phyloP scores from a whole-genome alignment of 2,888 invertebrate genomes.

The Pandemis heparana region DNA sequence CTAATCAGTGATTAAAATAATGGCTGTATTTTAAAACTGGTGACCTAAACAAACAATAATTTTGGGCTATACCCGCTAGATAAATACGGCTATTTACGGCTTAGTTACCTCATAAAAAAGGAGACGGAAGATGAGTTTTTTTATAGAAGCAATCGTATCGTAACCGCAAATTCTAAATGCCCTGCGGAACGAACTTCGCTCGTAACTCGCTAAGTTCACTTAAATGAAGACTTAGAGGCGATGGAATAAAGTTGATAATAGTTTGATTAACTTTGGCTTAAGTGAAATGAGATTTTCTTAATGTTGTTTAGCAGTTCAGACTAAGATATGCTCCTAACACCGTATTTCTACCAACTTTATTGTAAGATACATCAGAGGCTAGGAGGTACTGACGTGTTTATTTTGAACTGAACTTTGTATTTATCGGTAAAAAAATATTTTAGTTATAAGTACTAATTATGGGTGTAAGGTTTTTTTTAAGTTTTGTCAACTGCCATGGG shows the following conservation, averaged over 20 bases:
- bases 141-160: slow-evolving; percentile 9
- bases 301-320: slow-evolving; percentile 17
- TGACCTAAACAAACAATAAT: too few species aligned
- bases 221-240: slow-evolving; percentile 14
- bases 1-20: too few species aligned
- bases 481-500: too few species aligned
- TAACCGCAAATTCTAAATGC: slow-evolving; percentile 11
- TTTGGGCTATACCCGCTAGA: background rate
- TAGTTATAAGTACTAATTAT: too few species aligned
- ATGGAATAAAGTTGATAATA: slow-evolving; percentile 19
- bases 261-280: slow-evolving; percentile 2
- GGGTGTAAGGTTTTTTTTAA: too few species aligned
- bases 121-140: background rate
- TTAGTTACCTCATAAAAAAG: background rate
- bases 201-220: slow-evolving; percentile 9
- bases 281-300: slow-evolving; percentile 22
- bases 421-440: too few species aligned
- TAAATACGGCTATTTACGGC: background rate
- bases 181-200: background rate
- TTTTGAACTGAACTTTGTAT: too few species aligned
- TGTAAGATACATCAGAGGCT: background rate
- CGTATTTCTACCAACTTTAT: slow-evolving; percentile 1
- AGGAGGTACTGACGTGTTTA: background rate
- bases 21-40: too few species aligned
- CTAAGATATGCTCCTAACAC: slow-evolving; percentile 1